Evolutionary conservation across 2,113 vertebrate genomes (phyloP).

Genomic region (Oreochromis tanganicae): DNA sequence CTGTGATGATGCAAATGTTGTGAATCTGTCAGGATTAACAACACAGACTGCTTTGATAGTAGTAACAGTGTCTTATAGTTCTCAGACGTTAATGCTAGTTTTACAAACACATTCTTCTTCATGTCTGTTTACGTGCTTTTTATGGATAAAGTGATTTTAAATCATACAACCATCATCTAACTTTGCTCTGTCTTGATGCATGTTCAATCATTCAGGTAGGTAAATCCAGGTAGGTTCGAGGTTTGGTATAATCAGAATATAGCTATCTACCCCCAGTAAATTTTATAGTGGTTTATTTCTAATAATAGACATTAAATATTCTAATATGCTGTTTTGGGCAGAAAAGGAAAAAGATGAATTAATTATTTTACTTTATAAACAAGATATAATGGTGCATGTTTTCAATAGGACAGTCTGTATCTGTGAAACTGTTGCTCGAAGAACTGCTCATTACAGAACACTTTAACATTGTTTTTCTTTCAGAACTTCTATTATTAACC

Average conservation of each 20-base stretch:
- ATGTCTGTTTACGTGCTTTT: not conserved
- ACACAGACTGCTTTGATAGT: not conserved
- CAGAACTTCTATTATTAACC: not conserved
- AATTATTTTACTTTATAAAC: not conserved
- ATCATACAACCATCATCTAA: not conserved
- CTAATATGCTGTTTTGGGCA: not conserved
- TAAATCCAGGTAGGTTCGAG: not conserved
- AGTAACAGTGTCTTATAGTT: not conserved
- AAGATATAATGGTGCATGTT: not conserved
- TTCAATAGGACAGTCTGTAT: not conserved
- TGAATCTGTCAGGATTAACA: not conserved
- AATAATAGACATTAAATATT: not conserved
- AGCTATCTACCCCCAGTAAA: not conserved
- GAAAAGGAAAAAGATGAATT: not conserved
- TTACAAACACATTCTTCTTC: not conserved
- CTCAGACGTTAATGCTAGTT: not conserved
- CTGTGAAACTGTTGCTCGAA: not conserved
- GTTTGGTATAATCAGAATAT: not conserved
- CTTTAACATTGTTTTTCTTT: not conserved
- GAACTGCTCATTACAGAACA: not conserved
- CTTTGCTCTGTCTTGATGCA: not conserved
- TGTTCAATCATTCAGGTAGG: not conserved
- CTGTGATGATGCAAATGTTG: not conserved
- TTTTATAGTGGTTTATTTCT: not conserved
- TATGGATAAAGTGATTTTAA: not conserved